Conservation (phyloP, 2,113 vertebrate genomes). For the Cyprinus carpio region DNA sequence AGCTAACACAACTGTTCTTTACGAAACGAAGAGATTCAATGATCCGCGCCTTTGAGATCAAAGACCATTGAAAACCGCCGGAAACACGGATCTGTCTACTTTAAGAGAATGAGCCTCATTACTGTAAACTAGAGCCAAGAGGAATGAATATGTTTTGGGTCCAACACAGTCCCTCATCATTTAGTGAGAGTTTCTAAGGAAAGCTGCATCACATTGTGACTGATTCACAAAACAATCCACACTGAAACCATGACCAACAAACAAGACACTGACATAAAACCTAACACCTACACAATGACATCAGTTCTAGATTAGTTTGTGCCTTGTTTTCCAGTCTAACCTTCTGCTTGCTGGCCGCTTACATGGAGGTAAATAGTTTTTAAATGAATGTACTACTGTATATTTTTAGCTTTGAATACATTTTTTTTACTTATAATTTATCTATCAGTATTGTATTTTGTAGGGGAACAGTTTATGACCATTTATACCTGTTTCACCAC, state of each 20-base stretch:
- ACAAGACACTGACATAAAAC: no score
- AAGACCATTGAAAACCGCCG: not conserved
- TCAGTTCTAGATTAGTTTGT: no score
- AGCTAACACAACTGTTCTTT: constrained; percentile 39
- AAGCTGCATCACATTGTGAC: not conserved
- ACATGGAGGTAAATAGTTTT: no score
- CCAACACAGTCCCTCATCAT: not conserved
- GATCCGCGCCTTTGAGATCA: not conserved
- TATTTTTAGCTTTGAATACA: no score
- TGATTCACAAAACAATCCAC: not conserved
- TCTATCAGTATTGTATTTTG: no score
- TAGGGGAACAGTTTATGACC: no score
- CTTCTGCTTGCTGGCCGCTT: no score
- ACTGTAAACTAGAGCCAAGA: not conserved
- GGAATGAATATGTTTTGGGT: not conserved
- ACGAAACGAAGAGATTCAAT: not conserved
- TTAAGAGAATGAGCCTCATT: not conserved
- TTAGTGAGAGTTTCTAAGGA: not conserved
- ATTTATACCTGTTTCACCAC: no score
- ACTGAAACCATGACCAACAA: not conserved
- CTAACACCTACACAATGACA: no score
- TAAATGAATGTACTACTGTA: no score
- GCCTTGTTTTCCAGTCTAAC: no score
- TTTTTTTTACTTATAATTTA: no score
- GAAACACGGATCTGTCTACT: not conserved